A percentile compares a stretch with the other conserved stretches of the same genome.
Conservation (phyloP, 2,797 vertebrate species). For the Paedocypris micromegethes region DNA sequence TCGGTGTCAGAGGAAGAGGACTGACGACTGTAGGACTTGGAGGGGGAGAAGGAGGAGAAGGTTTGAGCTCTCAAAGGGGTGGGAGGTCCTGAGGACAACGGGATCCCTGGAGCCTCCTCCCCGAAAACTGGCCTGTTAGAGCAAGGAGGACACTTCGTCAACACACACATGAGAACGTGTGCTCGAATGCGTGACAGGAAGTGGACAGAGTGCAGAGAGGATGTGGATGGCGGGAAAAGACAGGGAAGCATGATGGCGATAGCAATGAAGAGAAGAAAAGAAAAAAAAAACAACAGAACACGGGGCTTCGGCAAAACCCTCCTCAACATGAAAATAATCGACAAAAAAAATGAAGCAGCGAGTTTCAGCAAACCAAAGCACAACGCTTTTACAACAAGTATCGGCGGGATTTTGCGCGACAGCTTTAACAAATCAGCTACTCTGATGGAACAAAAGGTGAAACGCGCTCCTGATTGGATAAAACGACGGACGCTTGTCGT, state of each 20-base stretch:
- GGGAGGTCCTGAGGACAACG: conserved; percentile 93
- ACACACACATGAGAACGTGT: conserved; percentile 52
- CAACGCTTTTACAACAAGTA: conserved; percentile 36
- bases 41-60: conserved; percentile 92
- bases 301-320: not conserved
- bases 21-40: conserved; percentile 88
- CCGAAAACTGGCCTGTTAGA: conserved; percentile 98
- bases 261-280: conserved; percentile 57
- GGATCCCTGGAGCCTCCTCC: conserved; percentile 92
- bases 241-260: conserved; percentile 29
- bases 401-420: not conserved
- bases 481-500: too few species aligned
- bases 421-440: not conserved
- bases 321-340: conserved; percentile 49
- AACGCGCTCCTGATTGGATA: conserved; percentile 26
- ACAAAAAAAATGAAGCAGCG: conserved; percentile 49
- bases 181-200: conserved; percentile 32
- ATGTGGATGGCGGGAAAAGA: conserved; percentile 25
- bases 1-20: conserved; percentile 92
- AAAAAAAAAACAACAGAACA: conserved; percentile 49
- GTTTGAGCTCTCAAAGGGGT: conserved; percentile 99
- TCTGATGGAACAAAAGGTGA: conserved; percentile 6
- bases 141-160: conserved; percentile 87
- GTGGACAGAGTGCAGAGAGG: conserved; percentile 52
- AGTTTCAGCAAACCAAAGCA: conserved; percentile 58